Conservation (phyloP, 2,113 vertebrate species). For the Siniperca chuatsi region DNA sequence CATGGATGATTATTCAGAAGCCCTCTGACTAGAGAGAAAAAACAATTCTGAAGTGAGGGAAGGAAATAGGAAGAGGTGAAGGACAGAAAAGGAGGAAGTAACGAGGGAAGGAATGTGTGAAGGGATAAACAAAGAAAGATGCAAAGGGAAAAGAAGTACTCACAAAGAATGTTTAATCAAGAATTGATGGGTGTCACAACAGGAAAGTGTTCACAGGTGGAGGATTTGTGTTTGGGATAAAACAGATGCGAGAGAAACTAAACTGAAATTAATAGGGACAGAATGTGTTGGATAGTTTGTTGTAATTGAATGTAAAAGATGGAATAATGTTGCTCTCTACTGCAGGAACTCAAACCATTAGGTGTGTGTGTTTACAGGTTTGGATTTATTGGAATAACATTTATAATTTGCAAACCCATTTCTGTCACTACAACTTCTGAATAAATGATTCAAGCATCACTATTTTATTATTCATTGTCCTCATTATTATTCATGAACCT, state of each 20-base stretch:
- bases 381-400: conserved; percentile 15
- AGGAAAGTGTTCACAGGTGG: not conserved
- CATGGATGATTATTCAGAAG: conserved; percentile 8
- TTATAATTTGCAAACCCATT: conserved; percentile 16
- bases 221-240: conserved; percentile 5
- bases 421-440: conserved; percentile 49
- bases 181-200: not conserved
- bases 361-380: conserved; percentile 30
- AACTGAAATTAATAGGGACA: not conserved
- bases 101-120: not conserved
- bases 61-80: conserved; percentile 4
- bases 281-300: not conserved
- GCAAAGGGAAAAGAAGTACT: not conserved
- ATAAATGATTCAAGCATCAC: conserved; percentile 49
- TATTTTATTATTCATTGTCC: not conserved
- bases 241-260: not conserved
- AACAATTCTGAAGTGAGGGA: not conserved
- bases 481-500: not conserved
- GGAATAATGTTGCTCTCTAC: not conserved
- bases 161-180: not conserved
- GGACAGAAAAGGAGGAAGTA: not conserved
- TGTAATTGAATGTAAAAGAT: conserved; percentile 16
- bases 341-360: conserved; percentile 9
- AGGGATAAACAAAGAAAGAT: not conserved
- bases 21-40: not conserved